phyloP scores from a whole-genome alignment of 2,888 invertebrate genomes.

The Rapana venosa region DNA sequence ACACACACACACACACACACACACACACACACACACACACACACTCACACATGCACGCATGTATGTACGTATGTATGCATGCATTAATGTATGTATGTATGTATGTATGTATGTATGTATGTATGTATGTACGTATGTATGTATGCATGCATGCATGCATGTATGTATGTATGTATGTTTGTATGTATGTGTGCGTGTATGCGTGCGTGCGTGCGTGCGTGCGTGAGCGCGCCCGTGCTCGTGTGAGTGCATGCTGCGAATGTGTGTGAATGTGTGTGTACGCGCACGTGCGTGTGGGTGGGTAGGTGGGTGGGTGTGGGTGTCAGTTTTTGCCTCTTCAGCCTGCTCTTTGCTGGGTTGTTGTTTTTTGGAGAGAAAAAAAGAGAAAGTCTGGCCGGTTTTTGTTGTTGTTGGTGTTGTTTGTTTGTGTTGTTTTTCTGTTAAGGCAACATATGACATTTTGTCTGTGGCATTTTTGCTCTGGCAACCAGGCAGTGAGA shows the following conservation, averaged over 20 bases:
- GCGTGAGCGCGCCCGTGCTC: background rate
- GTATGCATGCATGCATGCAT: background rate
- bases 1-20: background rate
- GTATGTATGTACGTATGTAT: background rate
- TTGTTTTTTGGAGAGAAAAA: too few species aligned
- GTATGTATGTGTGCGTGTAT: slow-evolving; percentile 8
- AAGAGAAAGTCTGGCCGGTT: too few species aligned
- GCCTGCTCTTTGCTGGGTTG: too few species aligned
- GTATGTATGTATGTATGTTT: background rate
- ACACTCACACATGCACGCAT: slow-evolving; percentile 3
- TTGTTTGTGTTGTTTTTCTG: too few species aligned
- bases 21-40: slow-evolving; percentile 19
- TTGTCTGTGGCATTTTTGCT: too few species aligned
- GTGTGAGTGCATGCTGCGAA: background rate
- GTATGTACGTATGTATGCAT: background rate
- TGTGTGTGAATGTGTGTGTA: slow-evolving; percentile 16
- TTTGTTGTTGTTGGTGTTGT: too few species aligned
- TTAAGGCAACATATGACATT: too few species aligned
- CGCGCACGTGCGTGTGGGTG: background rate
- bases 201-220: background rate
- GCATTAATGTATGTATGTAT: background rate
- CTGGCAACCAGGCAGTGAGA: too few species aligned
- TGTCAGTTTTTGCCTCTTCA: too few species aligned
- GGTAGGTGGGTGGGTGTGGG: background rate
- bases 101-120: background rate